Conservation (phyloP, 1,140 invertebrate genomes). For the Episyrphus balteatus region DNA sequence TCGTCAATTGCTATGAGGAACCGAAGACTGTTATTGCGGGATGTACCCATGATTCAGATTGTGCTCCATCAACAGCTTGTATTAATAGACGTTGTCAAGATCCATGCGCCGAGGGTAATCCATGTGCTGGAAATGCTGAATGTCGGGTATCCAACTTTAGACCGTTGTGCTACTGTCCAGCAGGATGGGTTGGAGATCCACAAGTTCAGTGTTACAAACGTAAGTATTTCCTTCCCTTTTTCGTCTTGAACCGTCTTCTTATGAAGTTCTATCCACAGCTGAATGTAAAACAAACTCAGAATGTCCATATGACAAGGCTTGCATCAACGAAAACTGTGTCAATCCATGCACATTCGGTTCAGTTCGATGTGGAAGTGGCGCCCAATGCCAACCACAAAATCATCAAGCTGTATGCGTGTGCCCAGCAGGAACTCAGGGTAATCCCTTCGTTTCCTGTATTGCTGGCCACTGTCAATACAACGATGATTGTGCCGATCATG, state of each 20-base stretch:
- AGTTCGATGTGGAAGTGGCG: slow-evolving; percentile 62
- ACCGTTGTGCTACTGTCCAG: slow-evolving; percentile 68
- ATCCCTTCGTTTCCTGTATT: slow-evolving; percentile 69
- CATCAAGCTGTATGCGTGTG: slow-evolving; percentile 73
- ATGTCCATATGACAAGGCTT: slow-evolving; percentile 77
- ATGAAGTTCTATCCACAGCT: slow-evolving; percentile 43
- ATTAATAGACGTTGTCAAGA: slow-evolving; percentile 65
- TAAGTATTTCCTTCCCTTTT: slow-evolving; percentile 41
- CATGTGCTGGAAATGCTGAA: slow-evolving; percentile 67
- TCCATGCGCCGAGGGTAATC: slow-evolving; percentile 61
- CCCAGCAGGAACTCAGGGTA: slow-evolving; percentile 72
- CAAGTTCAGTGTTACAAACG: slow-evolving; percentile 75
- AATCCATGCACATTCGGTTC: slow-evolving; percentile 59
- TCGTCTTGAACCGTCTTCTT: neutral
- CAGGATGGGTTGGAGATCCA: slow-evolving; percentile 77
- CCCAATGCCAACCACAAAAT: slow-evolving; percentile 59
- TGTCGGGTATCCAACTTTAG: slow-evolving; percentile 62
- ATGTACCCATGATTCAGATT: slow-evolving; percentile 60
- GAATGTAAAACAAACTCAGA: slow-evolving; percentile 72
- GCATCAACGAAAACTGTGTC: slow-evolving; percentile 64
- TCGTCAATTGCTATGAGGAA: slow-evolving; percentile 60
- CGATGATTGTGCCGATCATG: slow-evolving; percentile 76
- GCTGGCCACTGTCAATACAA: slow-evolving; percentile 76
- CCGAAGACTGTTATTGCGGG: slow-evolving; percentile 42
- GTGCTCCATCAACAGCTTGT: slow-evolving; percentile 63